These are phyloP conservation scores for Anguilla japonica DNA, from an alignment of 2,113 vertebrate species.

Conservation along the genomic window DNA sequence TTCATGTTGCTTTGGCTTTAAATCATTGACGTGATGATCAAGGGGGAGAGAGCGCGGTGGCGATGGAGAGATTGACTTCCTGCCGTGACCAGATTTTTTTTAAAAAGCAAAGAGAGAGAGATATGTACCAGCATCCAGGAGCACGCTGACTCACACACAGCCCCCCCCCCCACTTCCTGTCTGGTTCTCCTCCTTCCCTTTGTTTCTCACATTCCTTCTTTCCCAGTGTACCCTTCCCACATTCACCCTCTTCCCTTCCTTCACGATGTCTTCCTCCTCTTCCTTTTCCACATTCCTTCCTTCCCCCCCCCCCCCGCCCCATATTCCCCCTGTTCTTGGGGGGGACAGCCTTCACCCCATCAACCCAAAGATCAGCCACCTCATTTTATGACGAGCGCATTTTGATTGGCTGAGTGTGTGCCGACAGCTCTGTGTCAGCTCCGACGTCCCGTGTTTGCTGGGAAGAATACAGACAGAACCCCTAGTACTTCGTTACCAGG, in stretches of 20 bases:
- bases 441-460: no score
- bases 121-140: not conserved
- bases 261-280: not conserved
- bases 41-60: not conserved
- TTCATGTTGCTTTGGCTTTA: no score
- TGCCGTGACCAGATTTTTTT: not conserved
- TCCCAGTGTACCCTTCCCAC: no score
- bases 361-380: no score
- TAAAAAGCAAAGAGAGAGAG: not conserved
- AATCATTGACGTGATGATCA: no score
- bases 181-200: not conserved
- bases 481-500: no score
- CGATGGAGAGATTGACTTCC: not conserved
- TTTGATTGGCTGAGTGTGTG: not conserved
- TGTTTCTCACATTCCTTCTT: not conserved
- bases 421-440: no score
- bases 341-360: no score
- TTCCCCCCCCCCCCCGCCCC: not conserved
- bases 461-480: no score
- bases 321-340: no score
- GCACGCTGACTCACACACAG: conserved; percentile 17
- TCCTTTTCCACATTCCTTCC: not conserved
- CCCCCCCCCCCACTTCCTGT: not conserved
- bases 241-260: not conserved
- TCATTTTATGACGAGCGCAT: not conserved